phyloP scores from a whole-genome alignment of 1,140 invertebrate species.

The Saccostrea echinata region DNA sequence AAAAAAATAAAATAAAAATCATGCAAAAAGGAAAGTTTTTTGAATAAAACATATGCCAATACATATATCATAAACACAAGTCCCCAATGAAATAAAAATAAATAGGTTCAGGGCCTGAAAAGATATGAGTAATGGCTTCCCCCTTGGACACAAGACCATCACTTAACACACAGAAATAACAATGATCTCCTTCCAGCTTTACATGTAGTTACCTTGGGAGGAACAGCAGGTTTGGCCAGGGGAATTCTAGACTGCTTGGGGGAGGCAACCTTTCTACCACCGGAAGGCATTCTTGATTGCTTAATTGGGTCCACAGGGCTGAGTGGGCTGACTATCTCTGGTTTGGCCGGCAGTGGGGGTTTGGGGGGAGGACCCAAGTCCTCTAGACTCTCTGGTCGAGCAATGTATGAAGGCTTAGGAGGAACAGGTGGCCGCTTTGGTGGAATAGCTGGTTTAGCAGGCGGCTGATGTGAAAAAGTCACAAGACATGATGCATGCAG shows the following conservation, averaged over 20 bases:
- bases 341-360: conserved; percentile 47
- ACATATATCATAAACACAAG: background rate
- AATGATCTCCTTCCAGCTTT: background rate
- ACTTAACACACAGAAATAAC: background rate
- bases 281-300: conserved; percentile 41
- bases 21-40: background rate
- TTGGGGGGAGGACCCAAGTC: conserved; percentile 44
- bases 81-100: too few relatives aligned
- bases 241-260: conserved; percentile 45
- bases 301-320: conserved; percentile 41
- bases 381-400: conserved; percentile 43
- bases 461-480: conserved; percentile 43
- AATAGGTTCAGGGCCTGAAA: too few relatives aligned
- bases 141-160: background rate
- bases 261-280: conserved; percentile 32
- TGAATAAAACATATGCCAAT: background rate
- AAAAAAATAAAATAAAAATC: background rate
- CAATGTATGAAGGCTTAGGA: conserved; percentile 51
- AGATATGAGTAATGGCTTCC: too few relatives aligned
- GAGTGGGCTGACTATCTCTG: conserved; percentile 16
- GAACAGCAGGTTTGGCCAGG: conserved; percentile 41
- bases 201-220: conserved; percentile 21
- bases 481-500: conserved; percentile 40
- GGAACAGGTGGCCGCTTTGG: conserved; percentile 58
- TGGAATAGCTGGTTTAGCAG: conserved; percentile 45